These are phyloP conservation scores for Grantiella picta DNA, from an alignment of 2,113 vertebrate genomes.

Conservation along the genomic window DNA sequence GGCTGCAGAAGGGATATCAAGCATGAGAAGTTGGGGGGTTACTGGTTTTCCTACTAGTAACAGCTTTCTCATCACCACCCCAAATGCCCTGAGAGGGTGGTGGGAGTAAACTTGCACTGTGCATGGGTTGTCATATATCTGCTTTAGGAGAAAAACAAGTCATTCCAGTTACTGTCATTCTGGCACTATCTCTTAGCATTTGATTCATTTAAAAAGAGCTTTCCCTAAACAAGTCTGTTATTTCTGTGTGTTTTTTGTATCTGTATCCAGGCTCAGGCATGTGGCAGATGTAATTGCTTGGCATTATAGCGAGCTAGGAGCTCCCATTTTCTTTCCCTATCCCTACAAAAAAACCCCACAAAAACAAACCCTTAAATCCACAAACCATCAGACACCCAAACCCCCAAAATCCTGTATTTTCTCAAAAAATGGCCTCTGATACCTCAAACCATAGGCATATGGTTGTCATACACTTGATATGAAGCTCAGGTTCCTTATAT, in stretches of 20 bases:
- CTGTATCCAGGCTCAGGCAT: not conserved
- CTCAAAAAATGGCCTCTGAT: not conserved
- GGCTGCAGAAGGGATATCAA: not conserved
- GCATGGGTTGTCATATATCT: not conserved
- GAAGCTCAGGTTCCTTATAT: not conserved
- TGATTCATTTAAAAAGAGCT: not conserved
- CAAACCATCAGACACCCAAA: not conserved
- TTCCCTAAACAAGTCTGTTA: not conserved
- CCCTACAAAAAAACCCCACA: not conserved
- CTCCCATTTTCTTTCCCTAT: not conserved
- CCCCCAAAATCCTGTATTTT: not conserved
- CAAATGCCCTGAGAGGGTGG: not conserved
- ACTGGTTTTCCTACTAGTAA: not conserved
- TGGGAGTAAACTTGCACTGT: not conserved
- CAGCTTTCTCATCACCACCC: not conserved
- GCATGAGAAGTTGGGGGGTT: not conserved
- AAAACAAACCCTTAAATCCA: accelerated
- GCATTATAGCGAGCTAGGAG: not conserved
- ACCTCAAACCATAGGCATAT: not conserved
- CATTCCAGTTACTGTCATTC: not conserved
- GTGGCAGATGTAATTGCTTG: not conserved
- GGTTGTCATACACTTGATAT: not conserved
- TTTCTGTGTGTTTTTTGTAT: not conserved
- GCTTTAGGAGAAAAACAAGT: not conserved
- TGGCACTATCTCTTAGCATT: not conserved